Evolutionary conservation across 2,113 vertebrate species (phyloP).

Genomic region (Microtus montanus): DNA sequence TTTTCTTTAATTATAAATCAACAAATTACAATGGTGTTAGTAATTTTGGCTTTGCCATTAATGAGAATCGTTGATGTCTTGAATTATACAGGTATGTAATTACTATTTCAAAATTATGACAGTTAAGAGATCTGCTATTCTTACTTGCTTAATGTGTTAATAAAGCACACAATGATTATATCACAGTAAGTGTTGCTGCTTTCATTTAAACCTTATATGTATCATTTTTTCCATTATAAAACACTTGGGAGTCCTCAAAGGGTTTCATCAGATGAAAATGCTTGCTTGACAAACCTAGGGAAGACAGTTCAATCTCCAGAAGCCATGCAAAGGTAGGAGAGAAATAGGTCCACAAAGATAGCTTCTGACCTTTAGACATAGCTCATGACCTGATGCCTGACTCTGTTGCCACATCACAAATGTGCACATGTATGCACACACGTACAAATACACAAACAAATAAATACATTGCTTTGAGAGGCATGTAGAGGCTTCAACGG

Average conservation of each 20-base stretch:
- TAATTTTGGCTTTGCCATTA: constrained; percentile 31
- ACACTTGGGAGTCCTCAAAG: too few relatives aligned
- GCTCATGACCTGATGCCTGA: background rate
- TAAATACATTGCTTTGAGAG: background rate
- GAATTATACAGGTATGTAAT: background rate
- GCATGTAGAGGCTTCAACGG: background rate
- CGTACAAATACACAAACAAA: too few relatives aligned
- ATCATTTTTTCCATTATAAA: constrained; percentile 41
- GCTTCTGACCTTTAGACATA: background rate
- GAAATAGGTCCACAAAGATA: background rate
- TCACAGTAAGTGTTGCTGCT: background rate
- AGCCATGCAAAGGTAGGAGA: too few relatives aligned
- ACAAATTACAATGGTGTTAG: constrained; percentile 8
- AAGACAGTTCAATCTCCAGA: background rate
- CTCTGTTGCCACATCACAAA: background rate
- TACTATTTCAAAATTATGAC: background rate
- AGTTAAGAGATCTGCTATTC: background rate
- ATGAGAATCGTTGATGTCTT: constrained; percentile 24
- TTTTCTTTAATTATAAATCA: constrained; percentile 31
- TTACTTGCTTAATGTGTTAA: constrained; percentile 7
- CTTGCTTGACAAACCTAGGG: background rate
- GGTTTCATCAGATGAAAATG: background rate
- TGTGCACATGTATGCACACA: background rate
- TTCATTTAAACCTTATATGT: constrained; percentile 26
- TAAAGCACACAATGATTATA: background rate